phyloP scores from a whole-genome alignment of 37 sponge, comb jelly and placozoan genomes.

The Petrosia ficiformis region DNA sequence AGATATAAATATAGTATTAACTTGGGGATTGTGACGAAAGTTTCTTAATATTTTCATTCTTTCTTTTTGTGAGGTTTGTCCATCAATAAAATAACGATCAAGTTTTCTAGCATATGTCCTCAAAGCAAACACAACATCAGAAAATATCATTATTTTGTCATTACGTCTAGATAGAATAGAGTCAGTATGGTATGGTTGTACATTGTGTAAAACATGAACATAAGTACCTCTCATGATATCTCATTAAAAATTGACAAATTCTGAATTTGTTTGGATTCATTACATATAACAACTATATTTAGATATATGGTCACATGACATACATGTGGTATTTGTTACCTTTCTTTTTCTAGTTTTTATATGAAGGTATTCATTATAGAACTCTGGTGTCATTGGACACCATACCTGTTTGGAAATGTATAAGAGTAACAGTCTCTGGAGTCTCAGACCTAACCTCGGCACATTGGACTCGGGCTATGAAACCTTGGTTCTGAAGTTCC shows the following conservation, averaged over 20 bases:
- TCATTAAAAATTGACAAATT: constrained; percentile 93
- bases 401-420: constrained; percentile 62
- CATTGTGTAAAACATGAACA: too few relatives aligned
- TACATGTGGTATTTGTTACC: too few relatives aligned
- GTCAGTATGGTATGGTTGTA: too few relatives aligned
- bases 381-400: constrained; percentile 98
- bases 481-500: constrained; percentile 92
- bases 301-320: too few relatives aligned
- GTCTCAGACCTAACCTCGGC: constrained; percentile 71
- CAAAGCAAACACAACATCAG: constrained; percentile 95
- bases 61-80: constrained; percentile 86
- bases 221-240: constrained; percentile 89
- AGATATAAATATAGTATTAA: constrained; percentile 93
- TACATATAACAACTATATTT: constrained; percentile 84
- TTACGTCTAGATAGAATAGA: constrained; percentile 69
- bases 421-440: too few relatives aligned
- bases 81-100: constrained; percentile 88
- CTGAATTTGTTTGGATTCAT: constrained; percentile 99
- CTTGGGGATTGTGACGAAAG: constrained; percentile 84
- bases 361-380: constrained; percentile 92
- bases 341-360: constrained; percentile 85
- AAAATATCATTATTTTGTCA: constrained; percentile 96
- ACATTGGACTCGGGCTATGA: constrained; percentile 97
- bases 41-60: constrained; percentile 88
- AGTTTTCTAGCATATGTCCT: constrained; percentile 80